Base-by-base conservation (phyloP, 2,888 invertebrate species). In the Chymomyza fuscimana region DNA sequence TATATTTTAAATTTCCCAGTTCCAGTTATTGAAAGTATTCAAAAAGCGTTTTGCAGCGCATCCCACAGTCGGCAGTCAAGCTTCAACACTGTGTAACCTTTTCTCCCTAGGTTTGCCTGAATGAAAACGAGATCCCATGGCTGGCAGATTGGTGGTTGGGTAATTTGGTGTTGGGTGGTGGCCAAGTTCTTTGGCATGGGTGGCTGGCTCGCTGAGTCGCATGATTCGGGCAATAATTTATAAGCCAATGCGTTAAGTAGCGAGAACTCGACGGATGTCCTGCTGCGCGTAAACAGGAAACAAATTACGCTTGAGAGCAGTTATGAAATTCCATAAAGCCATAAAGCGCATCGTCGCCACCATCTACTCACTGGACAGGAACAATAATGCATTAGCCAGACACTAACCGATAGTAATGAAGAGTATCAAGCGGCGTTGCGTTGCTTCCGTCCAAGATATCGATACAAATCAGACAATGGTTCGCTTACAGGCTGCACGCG, bases 201-300 rank as follows among this genome's bases (percentile, higher is more conserved):
- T 58, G 58, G 58, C 36, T 63, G 25, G 22, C 15, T 9, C 16
- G 58, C 5, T 16, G 54, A 19, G 81, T 46, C 77, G 70, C 72
- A 76, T 81, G 81, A 85, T 83, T 79, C 71, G 76, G 78, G 79
- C 75, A 83, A 83, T 87, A 87, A 89, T 88, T 90, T 83, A 82
- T 89, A 85, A 80, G 80, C 81, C 81, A 84, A 78, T 83, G 83
- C 86, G 81, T 81, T 83, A 54, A 69, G 73, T 12, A 46, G 68
- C 4, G 74, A 67, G 75, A 78, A 73, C 6, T 25, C 40, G 4
- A 25, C 58, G 58, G 62, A 86, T 87, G 81, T 86, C 86, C 86
- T 87, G 86, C 86, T 87, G 86, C 78, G 86, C 86, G 86, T 81
- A 88, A 89, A 88, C 86, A 89, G 90, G 90, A 90, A 90, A 89